These are phyloP conservation scores for Copidosoma floridanum DNA, from an alignment of 1,140 invertebrate species.

Conservation along the genomic window DNA sequence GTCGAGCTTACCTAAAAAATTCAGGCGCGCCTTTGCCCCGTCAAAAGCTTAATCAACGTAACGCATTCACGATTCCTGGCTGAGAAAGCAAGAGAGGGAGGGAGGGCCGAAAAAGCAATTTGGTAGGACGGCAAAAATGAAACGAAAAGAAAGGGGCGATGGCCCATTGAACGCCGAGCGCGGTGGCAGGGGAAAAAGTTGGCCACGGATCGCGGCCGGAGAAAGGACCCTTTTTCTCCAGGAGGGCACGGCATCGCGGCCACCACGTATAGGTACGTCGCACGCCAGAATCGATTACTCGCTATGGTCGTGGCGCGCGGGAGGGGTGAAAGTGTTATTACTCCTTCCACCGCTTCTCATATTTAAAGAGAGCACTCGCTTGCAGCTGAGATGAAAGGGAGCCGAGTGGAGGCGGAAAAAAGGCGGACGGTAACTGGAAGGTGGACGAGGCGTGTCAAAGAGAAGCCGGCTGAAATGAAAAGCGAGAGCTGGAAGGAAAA, in stretches of 20 bases:
- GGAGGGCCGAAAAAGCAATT: conserved; percentile 13
- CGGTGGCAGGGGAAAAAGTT: no score
- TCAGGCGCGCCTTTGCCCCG: no score
- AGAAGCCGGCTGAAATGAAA: conserved; percentile 3
- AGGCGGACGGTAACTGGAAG: background rate
- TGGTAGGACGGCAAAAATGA: conserved; percentile 4
- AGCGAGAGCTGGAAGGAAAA: background rate
- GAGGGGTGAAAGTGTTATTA: conserved; percentile 19
- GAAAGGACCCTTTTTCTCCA: conserved; percentile 22
- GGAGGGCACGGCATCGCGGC: no score
- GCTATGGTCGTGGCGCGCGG: no score
- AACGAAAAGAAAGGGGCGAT: conserved; percentile 14
- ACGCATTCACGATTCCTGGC: conserved; percentile 9
- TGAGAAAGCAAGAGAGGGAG: conserved; percentile 11
- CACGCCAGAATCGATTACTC: no score
- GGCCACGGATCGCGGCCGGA: background rate
- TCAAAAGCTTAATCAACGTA: conserved; percentile 22
- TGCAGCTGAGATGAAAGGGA: conserved; percentile 1
- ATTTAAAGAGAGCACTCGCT: conserved; percentile 22
- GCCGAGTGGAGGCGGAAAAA: background rate
- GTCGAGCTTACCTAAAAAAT: no score
- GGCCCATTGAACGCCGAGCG: no score
- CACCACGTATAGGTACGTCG: no score
- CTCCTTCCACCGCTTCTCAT: conserved; percentile 15
- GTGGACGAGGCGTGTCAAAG: background rate